phyloP scores from a whole-genome alignment of 2,888 invertebrate species.

The Eristalinus sepulchralis region DNA sequence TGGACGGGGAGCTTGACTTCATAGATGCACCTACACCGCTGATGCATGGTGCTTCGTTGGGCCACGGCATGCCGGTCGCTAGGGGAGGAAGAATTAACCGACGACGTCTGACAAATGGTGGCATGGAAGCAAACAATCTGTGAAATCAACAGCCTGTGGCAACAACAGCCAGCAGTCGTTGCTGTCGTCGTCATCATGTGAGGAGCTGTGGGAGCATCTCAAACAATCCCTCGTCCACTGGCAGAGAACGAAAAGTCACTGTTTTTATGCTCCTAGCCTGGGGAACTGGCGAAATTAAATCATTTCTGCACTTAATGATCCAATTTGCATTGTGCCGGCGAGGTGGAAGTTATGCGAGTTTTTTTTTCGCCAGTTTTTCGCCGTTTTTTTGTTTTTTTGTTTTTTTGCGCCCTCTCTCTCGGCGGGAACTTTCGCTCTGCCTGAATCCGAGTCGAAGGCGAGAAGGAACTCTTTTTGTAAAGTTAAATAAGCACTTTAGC shows the following conservation, averaged over 20 bases:
- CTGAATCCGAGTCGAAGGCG: background rate
- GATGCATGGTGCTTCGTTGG: slow-evolving; percentile 4
- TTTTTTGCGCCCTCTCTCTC: background rate
- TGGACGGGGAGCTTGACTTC: background rate
- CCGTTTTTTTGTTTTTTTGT: background rate
- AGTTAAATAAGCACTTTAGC: slow-evolving; percentile 33
- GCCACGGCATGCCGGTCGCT: background rate
- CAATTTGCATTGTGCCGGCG: slow-evolving; percentile 58
- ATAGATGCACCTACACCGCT: slow-evolving; percentile 36
- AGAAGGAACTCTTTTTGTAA: slow-evolving; percentile 1
- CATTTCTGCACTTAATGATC: slow-evolving; percentile 63
- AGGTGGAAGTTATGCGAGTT: background rate
- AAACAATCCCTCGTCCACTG: slow-evolving; percentile 23
- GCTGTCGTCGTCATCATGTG: background rate
- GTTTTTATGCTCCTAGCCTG: slow-evolving; percentile 17
- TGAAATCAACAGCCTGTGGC: slow-evolving; percentile 55
- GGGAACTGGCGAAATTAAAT: slow-evolving; percentile 58
- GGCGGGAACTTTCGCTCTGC: slow-evolving; percentile 53
- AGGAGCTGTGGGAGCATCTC: slow-evolving; percentile 37
- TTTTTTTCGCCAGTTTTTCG: background rate
- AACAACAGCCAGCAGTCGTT: background rate
- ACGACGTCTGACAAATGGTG: slow-evolving; percentile 51
- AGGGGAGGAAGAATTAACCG: background rate
- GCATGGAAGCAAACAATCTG: slow-evolving; percentile 54
- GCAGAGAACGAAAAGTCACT: background rate